phyloP scores from a whole-genome alignment of 2,113 vertebrate genomes.

The Tonatia bakeri region DNA sequence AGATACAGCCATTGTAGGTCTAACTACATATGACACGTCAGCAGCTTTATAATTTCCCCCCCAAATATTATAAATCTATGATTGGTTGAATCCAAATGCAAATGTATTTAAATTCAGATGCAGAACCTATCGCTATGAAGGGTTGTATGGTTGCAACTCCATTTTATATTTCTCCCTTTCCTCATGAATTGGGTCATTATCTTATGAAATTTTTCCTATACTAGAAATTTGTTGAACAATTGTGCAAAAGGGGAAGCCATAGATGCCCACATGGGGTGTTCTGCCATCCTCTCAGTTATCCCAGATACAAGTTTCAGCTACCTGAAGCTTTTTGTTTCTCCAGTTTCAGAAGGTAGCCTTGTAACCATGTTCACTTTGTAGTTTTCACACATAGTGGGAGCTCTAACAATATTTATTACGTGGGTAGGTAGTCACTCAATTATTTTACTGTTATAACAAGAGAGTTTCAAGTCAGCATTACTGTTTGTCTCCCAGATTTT shows the following conservation, averaged over 20 bases:
- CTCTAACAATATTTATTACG: not conserved
- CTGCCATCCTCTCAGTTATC: too few relatives aligned
- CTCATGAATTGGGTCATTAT: not conserved
- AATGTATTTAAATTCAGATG: not conserved
- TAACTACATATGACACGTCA: too few relatives aligned
- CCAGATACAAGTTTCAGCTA: fast-evolving
- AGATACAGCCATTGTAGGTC: not conserved
- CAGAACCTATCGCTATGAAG: not conserved
- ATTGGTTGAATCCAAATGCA: not conserved
- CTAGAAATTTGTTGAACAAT: not conserved
- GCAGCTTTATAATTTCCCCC: not conserved
- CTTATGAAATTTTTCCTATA: not conserved
- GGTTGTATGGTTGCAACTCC: not conserved
- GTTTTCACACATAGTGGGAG: fast-evolving
- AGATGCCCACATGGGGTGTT: fast-evolving
- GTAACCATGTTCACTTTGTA: fast-evolving
- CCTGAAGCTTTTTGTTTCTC: too few relatives aligned
- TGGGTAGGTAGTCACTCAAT: not conserved
- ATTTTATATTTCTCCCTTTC: not conserved
- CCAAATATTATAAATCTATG: not conserved
- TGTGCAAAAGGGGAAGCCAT: too few relatives aligned
- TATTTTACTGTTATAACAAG: not conserved
- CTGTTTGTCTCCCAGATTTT: not conserved
- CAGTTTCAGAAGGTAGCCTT: not conserved
- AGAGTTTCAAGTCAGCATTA: not conserved